These are phyloP conservation scores for Parnassius glacialis DNA, from an alignment of 2,888 invertebrate species.

Conservation along the genomic window DNA sequence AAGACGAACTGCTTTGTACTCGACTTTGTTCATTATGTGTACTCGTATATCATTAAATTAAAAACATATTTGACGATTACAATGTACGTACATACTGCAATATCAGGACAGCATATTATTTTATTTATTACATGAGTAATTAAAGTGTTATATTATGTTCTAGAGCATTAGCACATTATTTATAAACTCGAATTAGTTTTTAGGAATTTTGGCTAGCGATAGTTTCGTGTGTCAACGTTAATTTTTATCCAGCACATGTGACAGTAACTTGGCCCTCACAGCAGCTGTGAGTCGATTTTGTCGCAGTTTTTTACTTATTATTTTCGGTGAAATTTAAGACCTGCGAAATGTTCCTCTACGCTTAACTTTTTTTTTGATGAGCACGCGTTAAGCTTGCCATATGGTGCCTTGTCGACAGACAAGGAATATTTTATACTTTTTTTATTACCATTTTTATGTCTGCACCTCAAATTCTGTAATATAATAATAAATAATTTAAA, in stretches of 20 bases:
- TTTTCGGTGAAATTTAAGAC: conserved; percentile 64
- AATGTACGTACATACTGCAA: too few relatives aligned
- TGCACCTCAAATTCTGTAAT: too few relatives aligned
- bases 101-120: too few relatives aligned
- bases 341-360: conserved; percentile 59
- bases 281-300: conserved; percentile 61
- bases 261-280: conserved; percentile 67
- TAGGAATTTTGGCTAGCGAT: neutral
- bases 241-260: conserved; percentile 43
- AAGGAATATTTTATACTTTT: too few relatives aligned
- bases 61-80: too few relatives aligned
- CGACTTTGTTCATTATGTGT: too few relatives aligned
- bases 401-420: conserved; percentile 44
- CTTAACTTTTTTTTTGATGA: conserved; percentile 41
- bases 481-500: too few relatives aligned
- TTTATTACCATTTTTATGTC: too few relatives aligned
- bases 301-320: conserved; percentile 54
- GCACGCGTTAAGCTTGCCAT: conserved; percentile 74
- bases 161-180: neutral
- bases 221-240: neutral
- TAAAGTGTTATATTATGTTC: neutral
- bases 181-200: neutral
- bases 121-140: too few relatives aligned
- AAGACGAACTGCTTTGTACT: too few relatives aligned
- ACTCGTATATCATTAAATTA: too few relatives aligned